These are phyloP conservation scores for Colinus virginianus DNA, from an alignment of 2,113 vertebrate genomes.

Conservation along the genomic window DNA sequence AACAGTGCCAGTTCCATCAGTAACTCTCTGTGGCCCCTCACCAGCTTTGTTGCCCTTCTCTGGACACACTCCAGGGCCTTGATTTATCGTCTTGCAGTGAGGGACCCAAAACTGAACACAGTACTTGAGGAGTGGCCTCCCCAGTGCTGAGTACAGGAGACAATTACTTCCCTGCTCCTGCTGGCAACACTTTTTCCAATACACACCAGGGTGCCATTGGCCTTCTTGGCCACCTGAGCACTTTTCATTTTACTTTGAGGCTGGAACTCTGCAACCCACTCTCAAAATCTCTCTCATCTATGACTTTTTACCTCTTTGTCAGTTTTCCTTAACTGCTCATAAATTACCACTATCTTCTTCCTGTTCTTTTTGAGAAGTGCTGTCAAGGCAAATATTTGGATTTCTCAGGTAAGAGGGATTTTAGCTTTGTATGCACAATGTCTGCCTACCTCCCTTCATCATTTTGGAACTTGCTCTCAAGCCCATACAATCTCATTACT, in stretches of 20 bases:
- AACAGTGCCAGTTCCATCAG: too few relatives aligned
- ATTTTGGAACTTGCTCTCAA: background rate
- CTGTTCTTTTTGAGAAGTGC: background rate
- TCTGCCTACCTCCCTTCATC: background rate
- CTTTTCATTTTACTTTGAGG: background rate
- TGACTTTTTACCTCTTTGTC: background rate
- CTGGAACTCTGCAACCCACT: background rate
- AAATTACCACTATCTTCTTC: background rate
- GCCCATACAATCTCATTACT: accelerated
- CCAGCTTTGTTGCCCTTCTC: too few relatives aligned
- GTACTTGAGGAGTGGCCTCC: too few relatives aligned
- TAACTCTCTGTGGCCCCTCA: too few relatives aligned
- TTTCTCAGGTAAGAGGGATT: background rate
- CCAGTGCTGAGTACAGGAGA: too few relatives aligned
- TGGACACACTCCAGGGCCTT: too few relatives aligned
- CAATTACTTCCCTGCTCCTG: too few relatives aligned
- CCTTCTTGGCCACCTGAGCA: too few relatives aligned
- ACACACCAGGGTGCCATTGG: too few relatives aligned
- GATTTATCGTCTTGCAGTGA: too few relatives aligned
- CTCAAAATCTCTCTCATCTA: background rate
- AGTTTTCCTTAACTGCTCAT: background rate
- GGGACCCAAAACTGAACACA: too few relatives aligned
- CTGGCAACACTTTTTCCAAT: too few relatives aligned
- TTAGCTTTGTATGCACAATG: background rate
- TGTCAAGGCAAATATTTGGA: background rate